These are phyloP conservation scores for Caiman crocodilus DNA, from an alignment of 2,797 vertebrate genomes.

Conservation along the genomic window DNA sequence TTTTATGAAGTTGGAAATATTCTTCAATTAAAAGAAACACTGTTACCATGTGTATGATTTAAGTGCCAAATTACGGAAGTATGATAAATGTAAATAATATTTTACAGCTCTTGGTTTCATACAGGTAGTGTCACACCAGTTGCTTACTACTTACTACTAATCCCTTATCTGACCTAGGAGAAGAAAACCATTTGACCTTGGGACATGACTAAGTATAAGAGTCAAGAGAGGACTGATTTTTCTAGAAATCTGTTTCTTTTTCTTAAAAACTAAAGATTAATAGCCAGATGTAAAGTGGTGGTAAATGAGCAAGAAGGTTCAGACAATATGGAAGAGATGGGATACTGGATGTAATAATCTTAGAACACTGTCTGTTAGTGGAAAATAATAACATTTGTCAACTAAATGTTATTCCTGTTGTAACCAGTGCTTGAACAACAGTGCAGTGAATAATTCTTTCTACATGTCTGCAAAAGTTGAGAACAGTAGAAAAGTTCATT, in stretches of 20 bases:
- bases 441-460: neutral
- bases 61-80: too few relatives aligned
- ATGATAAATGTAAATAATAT: too few relatives aligned
- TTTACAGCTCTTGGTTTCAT: too few relatives aligned
- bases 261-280: neutral
- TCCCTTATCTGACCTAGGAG: too few relatives aligned
- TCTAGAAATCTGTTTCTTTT: neutral
- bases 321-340: neutral
- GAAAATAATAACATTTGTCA: neutral
- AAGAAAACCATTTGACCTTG: too few relatives aligned
- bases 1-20: neutral
- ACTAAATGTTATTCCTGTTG: neutral
- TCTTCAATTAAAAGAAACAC: too few relatives aligned
- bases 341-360: neutral
- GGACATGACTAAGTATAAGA: too few relatives aligned
- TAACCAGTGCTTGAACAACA: neutral
- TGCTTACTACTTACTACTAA: too few relatives aligned
- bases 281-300: neutral
- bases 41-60: too few relatives aligned
- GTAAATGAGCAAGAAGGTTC: neutral
- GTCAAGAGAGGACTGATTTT: neutral
- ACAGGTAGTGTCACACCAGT: too few relatives aligned
- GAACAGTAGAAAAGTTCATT: fast-evolving
- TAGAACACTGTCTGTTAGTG: neutral
- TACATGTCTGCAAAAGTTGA: neutral